These are phyloP conservation scores for Mirounga angustirostris DNA, from an alignment of 2,113 vertebrate genomes.

Conservation along the genomic window DNA sequence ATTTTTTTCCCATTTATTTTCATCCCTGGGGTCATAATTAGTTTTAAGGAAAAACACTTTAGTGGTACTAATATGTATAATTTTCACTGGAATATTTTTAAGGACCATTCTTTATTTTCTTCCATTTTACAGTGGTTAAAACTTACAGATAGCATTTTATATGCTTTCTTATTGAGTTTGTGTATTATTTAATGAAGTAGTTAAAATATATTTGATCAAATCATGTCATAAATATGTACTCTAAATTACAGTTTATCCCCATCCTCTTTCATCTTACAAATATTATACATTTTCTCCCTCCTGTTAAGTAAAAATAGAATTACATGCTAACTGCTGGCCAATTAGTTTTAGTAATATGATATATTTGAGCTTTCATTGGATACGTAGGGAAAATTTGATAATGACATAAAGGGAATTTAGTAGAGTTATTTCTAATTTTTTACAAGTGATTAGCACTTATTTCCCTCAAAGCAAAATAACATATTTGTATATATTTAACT, in stretches of 20 bases:
- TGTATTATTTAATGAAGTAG: neutral
- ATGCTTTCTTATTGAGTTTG: neutral
- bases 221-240: neutral
- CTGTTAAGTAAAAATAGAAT: neutral
- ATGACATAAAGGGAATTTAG: neutral
- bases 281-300: neutral
- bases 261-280: neutral
- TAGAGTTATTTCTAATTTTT: neutral
- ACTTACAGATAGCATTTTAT: neutral
- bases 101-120: neutral
- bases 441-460: neutral
- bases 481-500: neutral
- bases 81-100: neutral
- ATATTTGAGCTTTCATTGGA: neutral
- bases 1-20: neutral
- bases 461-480: neutral
- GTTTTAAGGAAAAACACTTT: neutral
- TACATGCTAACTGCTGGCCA: neutral
- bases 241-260: neutral
- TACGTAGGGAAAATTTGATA: neutral
- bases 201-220: constrained; percentile 32
- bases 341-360: neutral
- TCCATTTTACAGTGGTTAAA: neutral
- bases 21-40: neutral
- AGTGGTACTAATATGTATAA: neutral